These are phyloP conservation scores for Apamea anceps DNA, from an alignment of 2,888 invertebrate genomes.

Conservation along the genomic window DNA sequence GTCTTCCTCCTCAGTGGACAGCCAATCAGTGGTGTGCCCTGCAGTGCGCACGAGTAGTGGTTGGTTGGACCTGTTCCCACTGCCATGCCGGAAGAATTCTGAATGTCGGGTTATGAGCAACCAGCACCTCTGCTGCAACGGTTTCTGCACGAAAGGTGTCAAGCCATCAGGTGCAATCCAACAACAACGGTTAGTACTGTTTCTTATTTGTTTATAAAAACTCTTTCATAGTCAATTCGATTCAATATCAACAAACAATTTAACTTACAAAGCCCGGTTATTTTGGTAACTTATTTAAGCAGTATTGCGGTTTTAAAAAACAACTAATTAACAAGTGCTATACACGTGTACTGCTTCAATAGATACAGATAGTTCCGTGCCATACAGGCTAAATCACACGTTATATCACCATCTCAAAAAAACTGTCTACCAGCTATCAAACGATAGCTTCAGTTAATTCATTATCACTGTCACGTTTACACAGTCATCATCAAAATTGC, in stretches of 20 bases:
- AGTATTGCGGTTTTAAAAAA: not conserved
- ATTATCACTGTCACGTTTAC: not conserved
- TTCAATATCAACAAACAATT: not conserved
- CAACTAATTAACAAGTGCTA: not conserved
- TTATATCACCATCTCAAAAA: not conserved
- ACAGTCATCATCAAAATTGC: not conserved
- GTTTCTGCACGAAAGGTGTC: conserved; percentile 88
- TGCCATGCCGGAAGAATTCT: conserved; percentile 88
- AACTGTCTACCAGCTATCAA: not conserved
- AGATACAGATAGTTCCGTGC: not conserved
- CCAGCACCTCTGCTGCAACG: conserved; percentile 90
- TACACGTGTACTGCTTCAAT: not conserved
- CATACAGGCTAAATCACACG: not conserved
- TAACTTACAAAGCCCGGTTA: not conserved
- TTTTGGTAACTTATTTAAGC: not conserved
- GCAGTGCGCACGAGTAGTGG: conserved; percentile 87
- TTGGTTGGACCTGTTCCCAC: conserved; percentile 89
- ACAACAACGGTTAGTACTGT: conserved; percentile 75
- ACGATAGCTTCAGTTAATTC: not conserved
- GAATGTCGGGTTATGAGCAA: conserved; percentile 90
- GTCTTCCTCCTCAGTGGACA: conserved; percentile 67
- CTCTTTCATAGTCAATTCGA: not conserved
- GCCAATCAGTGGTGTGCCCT: conserved; percentile 84
- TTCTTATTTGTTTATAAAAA: not conserved
- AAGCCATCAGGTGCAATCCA: conserved; percentile 73